phyloP scores from a whole-genome alignment of 1,140 invertebrate genomes.

The Pachypeltis micranthus region DNA sequence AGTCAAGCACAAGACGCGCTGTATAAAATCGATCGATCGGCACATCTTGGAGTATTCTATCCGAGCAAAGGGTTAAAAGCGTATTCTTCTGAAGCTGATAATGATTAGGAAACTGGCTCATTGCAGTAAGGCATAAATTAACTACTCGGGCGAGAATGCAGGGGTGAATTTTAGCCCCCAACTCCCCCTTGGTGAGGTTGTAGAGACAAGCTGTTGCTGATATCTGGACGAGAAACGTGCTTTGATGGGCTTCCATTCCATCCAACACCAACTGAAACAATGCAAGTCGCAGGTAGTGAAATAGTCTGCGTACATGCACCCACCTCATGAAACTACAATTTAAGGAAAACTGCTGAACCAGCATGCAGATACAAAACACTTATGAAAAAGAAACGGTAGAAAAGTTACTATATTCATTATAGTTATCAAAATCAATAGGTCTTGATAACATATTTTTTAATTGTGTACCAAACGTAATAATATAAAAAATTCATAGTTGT shows the following conservation, averaged over 20 bases:
- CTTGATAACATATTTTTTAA: too few species aligned
- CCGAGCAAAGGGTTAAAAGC: conserved; percentile 62
- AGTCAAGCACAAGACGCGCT: conserved; percentile 63
- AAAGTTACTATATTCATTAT: too few species aligned
- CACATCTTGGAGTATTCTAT: conserved; percentile 64
- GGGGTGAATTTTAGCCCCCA: conserved; percentile 55
- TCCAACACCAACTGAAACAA: conserved; percentile 49
- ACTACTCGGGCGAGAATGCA: conserved; percentile 52
- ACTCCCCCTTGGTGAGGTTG: conserved; percentile 59
- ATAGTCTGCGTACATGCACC: too few species aligned
- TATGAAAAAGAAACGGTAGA: too few species aligned
- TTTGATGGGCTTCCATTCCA: conserved; percentile 53
- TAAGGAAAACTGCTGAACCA: too few species aligned
- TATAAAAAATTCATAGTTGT: too few species aligned
- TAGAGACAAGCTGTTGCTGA: conserved; percentile 71
- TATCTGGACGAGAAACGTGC: conserved; percentile 59
- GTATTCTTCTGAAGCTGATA: conserved; percentile 68
- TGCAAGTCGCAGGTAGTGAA: too few species aligned
- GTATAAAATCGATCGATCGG: conserved; percentile 61
- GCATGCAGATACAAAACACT: too few species aligned
- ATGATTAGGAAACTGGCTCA: conserved; percentile 58
- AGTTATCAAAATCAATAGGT: too few species aligned
- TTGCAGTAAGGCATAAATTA: conserved; percentile 53
- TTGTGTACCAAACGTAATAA: too few species aligned
- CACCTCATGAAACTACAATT: too few species aligned